Conservation (phyloP, 2,113 vertebrate species). For the Atherinomorus stipes region DNA sequence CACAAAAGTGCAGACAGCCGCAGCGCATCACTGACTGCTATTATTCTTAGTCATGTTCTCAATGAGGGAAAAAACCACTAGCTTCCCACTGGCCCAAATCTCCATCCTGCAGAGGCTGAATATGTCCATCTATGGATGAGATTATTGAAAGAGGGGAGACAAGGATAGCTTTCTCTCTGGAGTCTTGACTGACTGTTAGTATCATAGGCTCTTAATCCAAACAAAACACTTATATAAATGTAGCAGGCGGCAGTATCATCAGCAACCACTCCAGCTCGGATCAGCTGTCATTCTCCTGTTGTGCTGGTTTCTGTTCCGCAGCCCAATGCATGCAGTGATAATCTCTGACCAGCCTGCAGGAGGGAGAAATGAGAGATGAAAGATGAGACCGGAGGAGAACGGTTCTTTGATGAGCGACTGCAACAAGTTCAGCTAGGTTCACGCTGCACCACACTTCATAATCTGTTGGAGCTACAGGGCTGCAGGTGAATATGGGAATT, state of each 20-base stretch:
- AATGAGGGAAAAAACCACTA: slow-evolving; percentile 47
- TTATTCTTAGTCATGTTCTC: slow-evolving; percentile 78
- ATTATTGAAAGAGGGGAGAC: slow-evolving; percentile 3
- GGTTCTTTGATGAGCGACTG: slow-evolving; percentile 39
- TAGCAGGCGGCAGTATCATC: slow-evolving; percentile 24
- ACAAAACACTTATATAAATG: slow-evolving; percentile 25
- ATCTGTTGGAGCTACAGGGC: slow-evolving; percentile 36
- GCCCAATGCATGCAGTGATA: slow-evolving; percentile 39
- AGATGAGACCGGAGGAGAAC: slow-evolving; percentile 27
- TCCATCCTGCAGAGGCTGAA: slow-evolving; percentile 19
- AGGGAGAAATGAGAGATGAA: slow-evolving; percentile 58
- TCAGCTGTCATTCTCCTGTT: slow-evolving; percentile 30
- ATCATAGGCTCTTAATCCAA: slow-evolving; percentile 24
- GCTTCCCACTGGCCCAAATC: slow-evolving; percentile 5
- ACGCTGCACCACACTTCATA: slow-evolving; percentile 47
- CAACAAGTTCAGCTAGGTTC: too few species aligned
- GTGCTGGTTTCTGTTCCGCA: slow-evolving; percentile 36
- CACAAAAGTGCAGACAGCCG: slow-evolving; percentile 71
- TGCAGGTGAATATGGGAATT: slow-evolving; percentile 17
- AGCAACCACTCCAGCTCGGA: slow-evolving; percentile 18
- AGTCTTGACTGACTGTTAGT: slow-evolving; percentile 31
- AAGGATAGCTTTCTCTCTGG: background rate
- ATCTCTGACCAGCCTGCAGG: slow-evolving; percentile 52
- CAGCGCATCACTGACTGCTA: slow-evolving; percentile 64
- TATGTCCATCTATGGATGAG: background rate